Conservation (phyloP, 2,888 invertebrate genomes). For the Pasiphila rectangulata region DNA sequence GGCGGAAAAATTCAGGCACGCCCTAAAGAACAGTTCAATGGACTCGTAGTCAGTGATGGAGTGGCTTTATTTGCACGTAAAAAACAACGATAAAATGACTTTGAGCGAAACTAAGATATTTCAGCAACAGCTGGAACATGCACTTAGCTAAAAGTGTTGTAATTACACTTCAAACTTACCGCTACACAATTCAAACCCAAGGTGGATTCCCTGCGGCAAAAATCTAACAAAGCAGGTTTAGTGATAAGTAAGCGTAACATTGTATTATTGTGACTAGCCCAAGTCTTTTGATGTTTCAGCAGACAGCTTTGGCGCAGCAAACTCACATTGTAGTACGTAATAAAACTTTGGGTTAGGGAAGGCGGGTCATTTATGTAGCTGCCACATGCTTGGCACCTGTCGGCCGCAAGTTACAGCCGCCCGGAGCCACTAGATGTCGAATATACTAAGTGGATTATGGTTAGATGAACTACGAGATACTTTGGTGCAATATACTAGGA, state of each 20-base stretch:
- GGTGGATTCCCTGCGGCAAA: neutral
- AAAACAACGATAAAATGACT: neutral
- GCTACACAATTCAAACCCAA: neutral
- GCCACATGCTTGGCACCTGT: neutral
- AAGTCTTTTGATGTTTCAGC: slow-evolving; percentile 1
- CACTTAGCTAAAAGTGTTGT: neutral
- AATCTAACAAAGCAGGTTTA: neutral
- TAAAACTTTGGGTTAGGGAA: neutral
- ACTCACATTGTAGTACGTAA: neutral
- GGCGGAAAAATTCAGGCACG: neutral
- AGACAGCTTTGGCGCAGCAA: neutral
- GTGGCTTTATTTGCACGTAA: neutral
- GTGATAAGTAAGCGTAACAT: neutral
- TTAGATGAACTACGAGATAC: too few relatives aligned
- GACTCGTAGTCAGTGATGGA: neutral
- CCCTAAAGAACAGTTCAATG: neutral
- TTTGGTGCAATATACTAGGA: too few relatives aligned
- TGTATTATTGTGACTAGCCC: slow-evolving; percentile 3
- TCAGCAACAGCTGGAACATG: neutral
- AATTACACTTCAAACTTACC: slow-evolving; percentile 2
- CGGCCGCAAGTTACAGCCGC: too few relatives aligned
- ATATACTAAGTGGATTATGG: too few relatives aligned
- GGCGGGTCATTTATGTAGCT: neutral
- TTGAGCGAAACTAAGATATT: neutral
- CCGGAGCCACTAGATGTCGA: too few relatives aligned